Evolutionary conservation across 2,888 invertebrate species (phyloP).

Genomic region (Lapara coniferarum): DNA sequence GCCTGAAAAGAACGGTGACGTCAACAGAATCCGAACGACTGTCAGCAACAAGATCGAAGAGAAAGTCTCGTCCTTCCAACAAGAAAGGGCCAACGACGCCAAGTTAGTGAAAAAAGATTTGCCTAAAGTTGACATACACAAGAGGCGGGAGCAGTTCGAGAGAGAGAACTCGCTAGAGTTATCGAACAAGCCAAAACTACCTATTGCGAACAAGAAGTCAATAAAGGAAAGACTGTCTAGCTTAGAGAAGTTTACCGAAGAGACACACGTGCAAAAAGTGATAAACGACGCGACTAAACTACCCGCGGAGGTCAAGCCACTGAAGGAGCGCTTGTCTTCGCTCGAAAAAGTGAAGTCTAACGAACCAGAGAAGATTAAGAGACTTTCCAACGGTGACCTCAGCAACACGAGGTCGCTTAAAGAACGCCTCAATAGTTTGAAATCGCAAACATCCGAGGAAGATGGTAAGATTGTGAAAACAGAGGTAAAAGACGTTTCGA

Average conservation of each 20-base stretch:
- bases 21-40: constrained; percentile 76
- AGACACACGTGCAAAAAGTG: constrained; percentile 73
- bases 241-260: constrained; percentile 86
- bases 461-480: constrained; percentile 66
- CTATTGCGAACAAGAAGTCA: constrained; percentile 86
- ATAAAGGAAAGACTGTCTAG: constrained; percentile 89
- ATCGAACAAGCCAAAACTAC: constrained; percentile 79
- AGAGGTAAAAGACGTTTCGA: constrained; percentile 77
- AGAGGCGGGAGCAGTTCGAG: constrained; percentile 93
- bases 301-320: constrained; percentile 85
- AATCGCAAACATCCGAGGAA: constrained; percentile 76
- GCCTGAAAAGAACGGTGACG: constrained; percentile 72
- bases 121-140: constrained; percentile 92
- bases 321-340: constrained; percentile 85
- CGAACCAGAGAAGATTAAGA: constrained; percentile 76
- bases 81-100: constrained; percentile 71
- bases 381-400: constrained; percentile 75
- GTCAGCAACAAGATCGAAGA: constrained; percentile 85
- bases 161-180: constrained; percentile 84
- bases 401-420: constrained; percentile 72
- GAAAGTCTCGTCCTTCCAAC: constrained; percentile 85
- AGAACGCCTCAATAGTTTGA: constrained; percentile 76
- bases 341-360: constrained; percentile 83
- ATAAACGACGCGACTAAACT: constrained; percentile 75
- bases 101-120: constrained; percentile 83